These are phyloP conservation scores for Megalopta genalis DNA, from an alignment of 1,140 invertebrate species.

Conservation along the genomic window DNA sequence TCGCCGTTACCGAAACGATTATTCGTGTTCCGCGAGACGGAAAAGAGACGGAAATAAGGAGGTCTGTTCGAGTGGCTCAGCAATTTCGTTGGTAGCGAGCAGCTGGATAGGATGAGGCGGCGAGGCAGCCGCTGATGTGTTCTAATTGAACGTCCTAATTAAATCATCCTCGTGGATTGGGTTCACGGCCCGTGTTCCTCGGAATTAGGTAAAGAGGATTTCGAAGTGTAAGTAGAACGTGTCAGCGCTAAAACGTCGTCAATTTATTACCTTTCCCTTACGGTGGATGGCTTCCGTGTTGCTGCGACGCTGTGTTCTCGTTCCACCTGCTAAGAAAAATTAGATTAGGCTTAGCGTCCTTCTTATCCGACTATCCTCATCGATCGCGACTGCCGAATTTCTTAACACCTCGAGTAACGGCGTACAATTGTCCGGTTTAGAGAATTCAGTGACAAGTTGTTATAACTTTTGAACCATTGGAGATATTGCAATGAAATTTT, in stretches of 20 bases:
- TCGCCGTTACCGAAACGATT: not conserved
- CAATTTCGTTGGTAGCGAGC: constrained; percentile 6
- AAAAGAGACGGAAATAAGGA: constrained; percentile 18
- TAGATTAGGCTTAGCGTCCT: no score
- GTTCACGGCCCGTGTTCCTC: not conserved
- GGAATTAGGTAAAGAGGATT: constrained; percentile 39
- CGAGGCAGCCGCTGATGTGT: constrained; percentile 22
- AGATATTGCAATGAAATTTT: no score
- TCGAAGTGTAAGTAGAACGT: constrained; percentile 4
- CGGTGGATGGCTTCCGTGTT: not conserved
- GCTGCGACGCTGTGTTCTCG: not conserved
- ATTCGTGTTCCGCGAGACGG: not conserved
- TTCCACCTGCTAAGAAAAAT: no score
- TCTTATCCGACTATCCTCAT: no score
- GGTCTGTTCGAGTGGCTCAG: constrained; percentile 11
- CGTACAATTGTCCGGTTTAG: no score
- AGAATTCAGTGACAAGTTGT: no score
- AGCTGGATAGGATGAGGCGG: no score
- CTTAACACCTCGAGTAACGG: no score
- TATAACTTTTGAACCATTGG: no score
- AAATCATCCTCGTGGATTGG: constrained; percentile 35
- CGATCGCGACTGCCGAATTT: no score
- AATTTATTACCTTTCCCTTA: constrained; percentile 1
- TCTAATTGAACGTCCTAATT: constrained; percentile 41
- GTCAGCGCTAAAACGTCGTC: constrained; percentile 3